Evolutionary conservation across 2,888 invertebrate species (phyloP).

Genomic region (Spicauda simplicius): DNA sequence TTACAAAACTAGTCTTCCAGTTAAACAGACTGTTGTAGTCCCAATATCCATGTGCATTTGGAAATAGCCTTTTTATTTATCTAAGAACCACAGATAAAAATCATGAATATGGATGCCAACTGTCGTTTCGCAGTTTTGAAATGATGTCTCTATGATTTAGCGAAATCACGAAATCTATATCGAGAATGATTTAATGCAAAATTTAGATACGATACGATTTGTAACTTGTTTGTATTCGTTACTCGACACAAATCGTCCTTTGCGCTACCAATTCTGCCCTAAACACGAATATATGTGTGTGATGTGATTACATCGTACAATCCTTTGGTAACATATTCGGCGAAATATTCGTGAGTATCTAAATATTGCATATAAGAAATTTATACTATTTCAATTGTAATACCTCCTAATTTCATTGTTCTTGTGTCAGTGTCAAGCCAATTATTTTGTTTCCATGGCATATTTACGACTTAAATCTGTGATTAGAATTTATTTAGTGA

Average conservation of each 20-base stretch:
- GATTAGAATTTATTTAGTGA: background rate
- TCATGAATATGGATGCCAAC: background rate
- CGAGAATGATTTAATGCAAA: no score
- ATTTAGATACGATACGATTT: no score
- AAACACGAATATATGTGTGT: no score
- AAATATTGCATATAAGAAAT: no score
- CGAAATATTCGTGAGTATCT: no score
- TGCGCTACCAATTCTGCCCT: no score
- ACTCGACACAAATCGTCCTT: no score
- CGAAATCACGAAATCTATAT: background rate
- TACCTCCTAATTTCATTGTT: no score
- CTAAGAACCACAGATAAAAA: background rate
- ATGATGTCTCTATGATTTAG: background rate
- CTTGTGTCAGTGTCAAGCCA: background rate
- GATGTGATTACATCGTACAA: no score
- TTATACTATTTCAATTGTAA: no score
- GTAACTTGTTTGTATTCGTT: no score
- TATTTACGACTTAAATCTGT: background rate
- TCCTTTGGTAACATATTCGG: no score
- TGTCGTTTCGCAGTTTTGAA: background rate
- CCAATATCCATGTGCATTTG: slow-evolving; percentile 55
- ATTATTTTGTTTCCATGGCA: background rate
- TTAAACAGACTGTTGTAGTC: slow-evolving; percentile 53
- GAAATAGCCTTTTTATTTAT: slow-evolving; percentile 46
- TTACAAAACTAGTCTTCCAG: slow-evolving; percentile 74